phyloP scores from a whole-genome alignment of 2,797 vertebrate genomes.

The Smutsia gigantea region DNA sequence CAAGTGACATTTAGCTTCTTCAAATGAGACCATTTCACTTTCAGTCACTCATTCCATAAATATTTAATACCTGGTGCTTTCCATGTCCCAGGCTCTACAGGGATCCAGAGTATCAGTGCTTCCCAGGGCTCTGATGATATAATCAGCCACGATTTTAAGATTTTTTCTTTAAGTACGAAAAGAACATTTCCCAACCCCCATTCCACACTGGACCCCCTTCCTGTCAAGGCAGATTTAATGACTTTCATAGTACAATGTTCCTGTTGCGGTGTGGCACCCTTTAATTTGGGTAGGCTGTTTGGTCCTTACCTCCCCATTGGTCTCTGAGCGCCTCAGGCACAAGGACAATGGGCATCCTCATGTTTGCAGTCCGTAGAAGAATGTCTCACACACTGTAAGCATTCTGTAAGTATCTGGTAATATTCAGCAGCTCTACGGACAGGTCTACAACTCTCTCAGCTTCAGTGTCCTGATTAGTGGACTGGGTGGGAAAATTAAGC shows the following conservation, averaged over 20 bases:
- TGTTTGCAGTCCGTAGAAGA: neutral
- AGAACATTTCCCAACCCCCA: neutral
- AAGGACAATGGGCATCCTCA: neutral
- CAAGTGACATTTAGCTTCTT: neutral
- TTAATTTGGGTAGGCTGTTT: neutral
- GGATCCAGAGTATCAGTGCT: neutral
- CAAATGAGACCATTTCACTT: neutral
- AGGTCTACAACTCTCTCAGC: neutral
- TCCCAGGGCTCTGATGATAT: neutral
- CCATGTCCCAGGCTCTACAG: neutral
- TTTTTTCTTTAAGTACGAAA: neutral
- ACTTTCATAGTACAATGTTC: neutral
- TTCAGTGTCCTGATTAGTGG: neutral
- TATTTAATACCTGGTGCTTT: neutral
- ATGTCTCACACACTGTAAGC: neutral
- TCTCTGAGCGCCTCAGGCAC: neutral
- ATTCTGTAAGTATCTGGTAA: neutral
- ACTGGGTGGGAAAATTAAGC: neutral
- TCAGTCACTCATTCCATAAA: neutral
- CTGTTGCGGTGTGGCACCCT: neutral
- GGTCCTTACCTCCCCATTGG: neutral
- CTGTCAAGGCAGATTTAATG: neutral
- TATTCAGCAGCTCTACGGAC: neutral
- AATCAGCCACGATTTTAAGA: neutral
- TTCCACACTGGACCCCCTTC: neutral